phyloP scores from a whole-genome alignment of 2,797 vertebrate species.

The Sardinella longiceps region DNA sequence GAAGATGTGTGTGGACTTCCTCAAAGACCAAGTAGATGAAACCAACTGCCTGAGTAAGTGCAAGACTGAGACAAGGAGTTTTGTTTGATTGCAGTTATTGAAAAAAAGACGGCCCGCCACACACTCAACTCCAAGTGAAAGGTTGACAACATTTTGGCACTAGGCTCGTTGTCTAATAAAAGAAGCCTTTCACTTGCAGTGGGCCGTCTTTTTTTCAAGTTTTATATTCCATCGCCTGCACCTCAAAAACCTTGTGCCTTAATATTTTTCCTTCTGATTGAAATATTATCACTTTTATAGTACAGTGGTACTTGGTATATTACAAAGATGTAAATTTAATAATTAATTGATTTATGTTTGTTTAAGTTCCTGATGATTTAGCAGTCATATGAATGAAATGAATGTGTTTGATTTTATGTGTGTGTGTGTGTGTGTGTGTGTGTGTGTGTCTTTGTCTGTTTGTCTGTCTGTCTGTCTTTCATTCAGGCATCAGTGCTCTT shows the following conservation, averaged over 20 bases:
- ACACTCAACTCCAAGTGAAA: too few relatives aligned
- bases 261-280: neutral
- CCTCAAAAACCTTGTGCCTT: too few relatives aligned
- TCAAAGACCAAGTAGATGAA: conserved; percentile 96
- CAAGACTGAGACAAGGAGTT: neutral
- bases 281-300: neutral
- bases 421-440: too few relatives aligned
- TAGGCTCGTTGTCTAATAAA: too few relatives aligned
- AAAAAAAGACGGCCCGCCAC: too few relatives aligned
- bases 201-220: too few relatives aligned
- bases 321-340: too few relatives aligned
- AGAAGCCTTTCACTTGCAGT: too few relatives aligned
- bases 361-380: neutral
- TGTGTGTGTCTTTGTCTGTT: neutral
- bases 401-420: neutral
- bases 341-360: neutral
- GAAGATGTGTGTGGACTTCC: conserved; percentile 97
- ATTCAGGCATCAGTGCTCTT: conserved; percentile 90
- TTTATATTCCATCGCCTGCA: too few relatives aligned
- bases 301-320: neutral
- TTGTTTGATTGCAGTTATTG: too few relatives aligned
- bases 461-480: neutral
- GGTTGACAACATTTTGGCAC: too few relatives aligned
- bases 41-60: conserved; percentile 94
- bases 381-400: neutral